Base-by-base conservation (phyloP, 2,888 invertebrate species). In the Exocentrus adspersus region DNA sequence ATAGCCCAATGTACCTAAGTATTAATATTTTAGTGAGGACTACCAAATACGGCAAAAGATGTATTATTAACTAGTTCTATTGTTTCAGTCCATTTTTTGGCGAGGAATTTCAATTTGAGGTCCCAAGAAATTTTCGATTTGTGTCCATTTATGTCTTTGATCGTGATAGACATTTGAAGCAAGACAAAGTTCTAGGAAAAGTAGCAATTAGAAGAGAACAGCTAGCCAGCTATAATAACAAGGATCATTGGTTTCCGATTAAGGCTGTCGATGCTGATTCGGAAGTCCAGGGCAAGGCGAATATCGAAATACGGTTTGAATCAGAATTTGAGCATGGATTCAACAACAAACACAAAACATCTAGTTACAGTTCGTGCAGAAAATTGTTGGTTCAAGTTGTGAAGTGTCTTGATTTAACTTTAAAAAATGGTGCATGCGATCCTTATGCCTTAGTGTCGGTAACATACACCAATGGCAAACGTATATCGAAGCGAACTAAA, bases 91-190 rank as follows among this genome's bases (percentile, higher is more conserved):
- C 95, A 71, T 95, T 95, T 84, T 95, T 94, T 82, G 94, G 94
- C 67, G 95, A 95, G 81, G 95, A 95, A 83, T 95, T 94, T 85
- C 92, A 94, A 82, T 95, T 95, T 81, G 94, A 95, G 83, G 93
- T 96, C 72, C 95, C 96, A 52, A 87, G 94, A 76, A 89, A 91
- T 82, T 96, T 96, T 85, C 90, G 95, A 74, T 93, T 92, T 84
- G 87, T 96, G 65, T 93, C 93, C 72, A 90, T 95, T 76, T 95
- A 94, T 84, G 90, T 95, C 76, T 93, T 92, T 84, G 95, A 95
- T 81, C 87, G 93, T 71, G 94, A 94, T 82, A 87, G 91, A 71
- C 91, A 92, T 77, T 87, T 92, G 82, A 93, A 93, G 80, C 92
- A 93, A 80, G 93, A 94, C 82, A 93, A 92, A 83, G 89, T 91